Evolutionary conservation across 2,797 vertebrate species (phyloP), one percentile per base, ranked within the genome.

Genomic region (Borostomias antarcticus): DNA sequence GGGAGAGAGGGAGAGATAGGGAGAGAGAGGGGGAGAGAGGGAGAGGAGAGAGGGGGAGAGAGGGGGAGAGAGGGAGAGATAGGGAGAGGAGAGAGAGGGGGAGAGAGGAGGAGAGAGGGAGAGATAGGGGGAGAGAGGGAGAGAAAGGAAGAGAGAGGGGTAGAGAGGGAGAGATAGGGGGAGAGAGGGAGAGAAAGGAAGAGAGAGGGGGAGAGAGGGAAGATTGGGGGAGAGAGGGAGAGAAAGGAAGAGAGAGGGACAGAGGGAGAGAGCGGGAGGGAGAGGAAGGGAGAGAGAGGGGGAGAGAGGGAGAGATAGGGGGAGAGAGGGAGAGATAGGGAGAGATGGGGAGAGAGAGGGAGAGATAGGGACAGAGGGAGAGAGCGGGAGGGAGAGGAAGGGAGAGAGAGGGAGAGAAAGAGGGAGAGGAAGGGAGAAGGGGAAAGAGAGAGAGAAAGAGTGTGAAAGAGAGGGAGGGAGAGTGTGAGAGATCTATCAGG

Each of bases 181-280:
- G n/a, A n/a, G n/a, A n/a, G n/a, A n/a, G 13, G 61, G 23, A 65
- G 19, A 54, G 51, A 35, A n/a, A 50, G 32, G 50, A 21, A n/a
- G 37, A 54, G 23, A 66, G 19, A 21, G 13, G 52, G n/a, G n/a
- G 61, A 25, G 58, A 62, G 19, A 23, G 35, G 5, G n/a, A n/a
- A n/a, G n/a, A n/a, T 3, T 52, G 53, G 32, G 59, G 23, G 17
- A 23, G 25, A 57, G 35, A n/a, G 37, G n/a, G 19, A 32, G 17
- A 21, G 11, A 53, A 19, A 52, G 21, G 19, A 25, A 21, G 3
- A 29, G 17, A 13, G 30, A 21, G 5, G 19, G 45, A 37, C 28
- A 23, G 47, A 25, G 33, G 30, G 28, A n/a, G 26, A n/a, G 17
- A n/a, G 26, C 1, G 52, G 26, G 28, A 4, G 13, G 3, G 4